phyloP scores from a whole-genome alignment of 2,113 vertebrate genomes.

The Dascyllus trimaculatus region DNA sequence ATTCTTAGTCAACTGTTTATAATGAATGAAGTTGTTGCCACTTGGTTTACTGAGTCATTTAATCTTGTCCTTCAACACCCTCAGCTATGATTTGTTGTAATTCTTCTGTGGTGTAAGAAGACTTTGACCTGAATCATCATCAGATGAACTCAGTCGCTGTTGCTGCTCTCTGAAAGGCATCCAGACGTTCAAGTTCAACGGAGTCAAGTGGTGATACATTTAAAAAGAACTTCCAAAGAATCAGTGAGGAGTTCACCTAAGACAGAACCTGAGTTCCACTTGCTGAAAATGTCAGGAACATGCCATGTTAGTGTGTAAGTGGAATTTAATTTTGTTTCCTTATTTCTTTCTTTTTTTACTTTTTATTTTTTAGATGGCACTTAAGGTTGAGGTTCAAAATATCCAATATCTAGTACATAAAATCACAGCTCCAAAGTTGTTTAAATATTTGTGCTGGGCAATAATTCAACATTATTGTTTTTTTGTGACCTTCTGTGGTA shows the following conservation, averaged over 20 bases:
- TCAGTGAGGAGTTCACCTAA: background rate
- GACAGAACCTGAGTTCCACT: background rate
- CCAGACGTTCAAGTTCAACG: background rate
- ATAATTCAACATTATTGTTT: too few relatives aligned
- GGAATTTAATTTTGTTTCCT: background rate
- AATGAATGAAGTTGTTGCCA: background rate
- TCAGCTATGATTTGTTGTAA: too few relatives aligned
- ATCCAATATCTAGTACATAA: too few relatives aligned
- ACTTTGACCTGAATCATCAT: conserved; percentile 11
- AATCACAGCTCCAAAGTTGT: too few relatives aligned
- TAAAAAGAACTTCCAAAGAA: background rate
- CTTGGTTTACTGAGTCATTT: background rate
- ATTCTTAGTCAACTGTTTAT: background rate
- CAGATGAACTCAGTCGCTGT: too few relatives aligned
- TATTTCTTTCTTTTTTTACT: background rate
- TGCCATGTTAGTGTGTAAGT: background rate
- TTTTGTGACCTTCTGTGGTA: too few relatives aligned
- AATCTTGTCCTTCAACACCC: too few relatives aligned
- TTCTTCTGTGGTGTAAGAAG: conserved; percentile 6
- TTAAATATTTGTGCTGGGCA: too few relatives aligned
- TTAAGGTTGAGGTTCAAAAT: too few relatives aligned
- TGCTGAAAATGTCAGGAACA: background rate
- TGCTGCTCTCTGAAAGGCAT: conserved; percentile 27
- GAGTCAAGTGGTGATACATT: background rate
- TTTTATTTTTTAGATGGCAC: background rate